These are phyloP conservation scores for Falcunculus frontatus DNA, from an alignment of 2,113 vertebrate genomes.

Conservation along the genomic window DNA sequence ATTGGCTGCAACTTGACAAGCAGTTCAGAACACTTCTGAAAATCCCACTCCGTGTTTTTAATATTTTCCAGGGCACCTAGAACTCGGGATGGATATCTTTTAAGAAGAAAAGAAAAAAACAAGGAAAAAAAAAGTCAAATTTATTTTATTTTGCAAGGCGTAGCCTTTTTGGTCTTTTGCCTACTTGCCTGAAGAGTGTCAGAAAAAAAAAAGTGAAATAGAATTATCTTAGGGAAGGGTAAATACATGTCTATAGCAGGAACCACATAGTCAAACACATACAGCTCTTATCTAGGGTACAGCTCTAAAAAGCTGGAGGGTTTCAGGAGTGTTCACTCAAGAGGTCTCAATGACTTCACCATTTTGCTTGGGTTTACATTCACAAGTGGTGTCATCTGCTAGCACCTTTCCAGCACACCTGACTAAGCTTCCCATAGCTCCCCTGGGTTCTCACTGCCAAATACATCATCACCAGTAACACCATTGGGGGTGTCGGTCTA, in stretches of 20 bases:
- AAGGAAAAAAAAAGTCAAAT: background rate
- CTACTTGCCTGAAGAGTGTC: constrained; percentile 15
- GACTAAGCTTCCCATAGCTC: background rate
- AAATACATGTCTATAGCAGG: background rate
- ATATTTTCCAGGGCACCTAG: background rate
- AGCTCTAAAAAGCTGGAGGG: background rate
- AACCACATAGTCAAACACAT: background rate
- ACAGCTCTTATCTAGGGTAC: background rate
- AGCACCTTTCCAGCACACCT: background rate
- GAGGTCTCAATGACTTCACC: constrained; percentile 22
- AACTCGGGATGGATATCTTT: background rate
- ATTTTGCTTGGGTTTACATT: background rate
- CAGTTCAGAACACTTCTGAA: background rate
- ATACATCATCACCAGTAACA: background rate
- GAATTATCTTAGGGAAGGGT: background rate
- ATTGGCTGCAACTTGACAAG: background rate
- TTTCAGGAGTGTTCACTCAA: background rate
- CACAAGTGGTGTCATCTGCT: background rate
- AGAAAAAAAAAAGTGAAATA: background rate
- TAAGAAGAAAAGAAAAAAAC: background rate
- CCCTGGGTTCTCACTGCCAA: background rate
- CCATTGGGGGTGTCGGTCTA: accelerated
- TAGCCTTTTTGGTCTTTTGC: background rate
- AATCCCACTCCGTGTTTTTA: background rate
- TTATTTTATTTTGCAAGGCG: background rate